A percentile compares a stretch with the other conserved stretches of the same genome.
Conservation (phyloP, 2,113 vertebrate genomes). For the Pygoscelis antarcticus region DNA sequence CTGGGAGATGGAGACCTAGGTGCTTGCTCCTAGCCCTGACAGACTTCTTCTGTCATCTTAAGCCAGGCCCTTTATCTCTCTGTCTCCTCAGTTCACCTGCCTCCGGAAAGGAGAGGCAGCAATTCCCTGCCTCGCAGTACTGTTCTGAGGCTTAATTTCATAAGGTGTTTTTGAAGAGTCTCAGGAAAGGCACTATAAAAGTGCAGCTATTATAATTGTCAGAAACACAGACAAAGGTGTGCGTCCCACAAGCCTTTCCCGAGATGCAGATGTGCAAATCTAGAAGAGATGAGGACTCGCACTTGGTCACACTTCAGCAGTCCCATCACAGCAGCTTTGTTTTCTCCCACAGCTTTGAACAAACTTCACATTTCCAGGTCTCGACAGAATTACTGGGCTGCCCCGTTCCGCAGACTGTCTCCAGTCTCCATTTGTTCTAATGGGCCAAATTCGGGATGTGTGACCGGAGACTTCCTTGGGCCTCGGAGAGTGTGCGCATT, state of each 20-base stretch:
- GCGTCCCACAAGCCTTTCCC: background rate
- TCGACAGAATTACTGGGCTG: background rate
- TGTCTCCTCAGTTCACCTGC: background rate
- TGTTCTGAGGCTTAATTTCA: conserved; percentile 26
- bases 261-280: background rate
- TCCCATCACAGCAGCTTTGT: background rate
- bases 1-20: background rate
- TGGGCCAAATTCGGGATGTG: conserved; percentile 10
- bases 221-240: background rate
- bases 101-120: background rate
- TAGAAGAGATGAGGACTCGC: background rate
- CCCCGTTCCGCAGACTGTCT: background rate
- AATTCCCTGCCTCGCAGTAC: background rate
- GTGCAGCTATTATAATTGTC: background rate
- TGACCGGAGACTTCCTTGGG: conserved; percentile 66
- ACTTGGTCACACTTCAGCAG: background rate
- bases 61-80: background rate
- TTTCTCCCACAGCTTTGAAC: background rate
- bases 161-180: conserved; percentile 57
- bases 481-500: conserved; percentile 86
- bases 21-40: background rate
- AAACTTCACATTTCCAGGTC: background rate
- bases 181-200: conserved; percentile 55
- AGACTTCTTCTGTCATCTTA: background rate
- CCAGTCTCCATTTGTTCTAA: conserved; percentile 45